Percentiles rank a stretch among this genome's conserved stretches.
Conservation (phyloP, 2,113 vertebrate species). For the Dicaeum eximium region DNA sequence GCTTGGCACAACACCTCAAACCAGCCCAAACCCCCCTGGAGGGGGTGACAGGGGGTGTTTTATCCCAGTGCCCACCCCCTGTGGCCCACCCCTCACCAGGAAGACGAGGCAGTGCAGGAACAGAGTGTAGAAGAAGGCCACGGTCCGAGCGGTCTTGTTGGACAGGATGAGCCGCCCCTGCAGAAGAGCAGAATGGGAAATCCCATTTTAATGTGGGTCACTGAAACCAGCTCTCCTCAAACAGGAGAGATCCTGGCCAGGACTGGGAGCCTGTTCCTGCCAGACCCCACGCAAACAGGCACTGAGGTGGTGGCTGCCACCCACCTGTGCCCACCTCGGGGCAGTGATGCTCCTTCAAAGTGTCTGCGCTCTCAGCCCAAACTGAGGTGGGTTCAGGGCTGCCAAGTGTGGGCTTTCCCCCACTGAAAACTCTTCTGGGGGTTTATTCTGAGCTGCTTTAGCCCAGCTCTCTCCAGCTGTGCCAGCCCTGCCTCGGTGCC, state of each 20-base stretch:
- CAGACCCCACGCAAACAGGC: neutral
- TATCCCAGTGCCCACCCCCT: neutral
- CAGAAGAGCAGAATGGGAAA: neutral
- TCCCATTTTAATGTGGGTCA: accelerated
- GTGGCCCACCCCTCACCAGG: conserved; percentile 68
- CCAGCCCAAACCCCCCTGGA: neutral
- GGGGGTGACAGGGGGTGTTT: neutral
- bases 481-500: neutral
- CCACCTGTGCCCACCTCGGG: neutral
- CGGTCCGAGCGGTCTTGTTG: conserved; percentile 90
- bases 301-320: neutral
- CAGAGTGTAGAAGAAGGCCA: conserved; percentile 96
- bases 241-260: neutral
- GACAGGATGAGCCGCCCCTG: conserved; percentile 92
- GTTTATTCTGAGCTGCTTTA: neutral
- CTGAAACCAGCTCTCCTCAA: neutral
- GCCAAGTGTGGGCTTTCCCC: accelerated
- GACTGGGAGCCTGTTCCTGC: neutral
- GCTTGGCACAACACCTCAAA: neutral
- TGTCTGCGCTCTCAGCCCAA: neutral
- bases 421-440: neutral
- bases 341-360: neutral
- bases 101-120: conserved; percentile 92
- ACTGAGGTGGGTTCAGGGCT: neutral
- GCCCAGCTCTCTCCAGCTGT: neutral